These are phyloP conservation scores for Trichechus manatus DNA, from an alignment of 2,113 vertebrate genomes.

Conservation along the genomic window DNA sequence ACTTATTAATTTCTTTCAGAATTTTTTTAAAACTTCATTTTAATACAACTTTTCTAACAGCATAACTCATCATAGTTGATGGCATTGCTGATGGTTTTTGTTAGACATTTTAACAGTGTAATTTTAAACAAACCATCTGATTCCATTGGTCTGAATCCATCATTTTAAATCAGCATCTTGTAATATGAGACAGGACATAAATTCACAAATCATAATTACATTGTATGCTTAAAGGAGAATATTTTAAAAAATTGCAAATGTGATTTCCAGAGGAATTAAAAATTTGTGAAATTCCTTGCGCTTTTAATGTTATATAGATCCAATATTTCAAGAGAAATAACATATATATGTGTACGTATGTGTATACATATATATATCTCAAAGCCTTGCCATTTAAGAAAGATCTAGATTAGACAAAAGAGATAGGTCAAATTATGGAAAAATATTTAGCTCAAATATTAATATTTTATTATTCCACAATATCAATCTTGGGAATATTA, in stretches of 20 bases:
- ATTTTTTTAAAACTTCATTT: neutral
- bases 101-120: neutral
- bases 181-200: neutral
- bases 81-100: neutral
- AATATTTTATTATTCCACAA: too few relatives aligned
- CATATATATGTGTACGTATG: neutral
- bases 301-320: neutral
- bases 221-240: neutral
- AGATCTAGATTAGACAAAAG: neutral
- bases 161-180: neutral
- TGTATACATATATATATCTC: neutral
- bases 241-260: constrained; percentile 43
- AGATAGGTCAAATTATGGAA: neutral
- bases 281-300: neutral
- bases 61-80: neutral
- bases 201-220: neutral
- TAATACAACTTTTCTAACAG: neutral
- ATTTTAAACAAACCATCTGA: neutral
- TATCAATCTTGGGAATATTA: neutral
- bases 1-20: neutral
- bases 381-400: neutral
- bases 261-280: constrained; percentile 16
- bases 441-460: neutral
- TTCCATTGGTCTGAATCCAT: neutral
- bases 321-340: neutral